A percentile compares a stretch with the other conserved stretches of the same genome.
These are phyloP conservation scores for Leptinotarsa undecemlineata DNA, from an alignment of 1,140 invertebrate genomes.

Conservation along the genomic window DNA sequence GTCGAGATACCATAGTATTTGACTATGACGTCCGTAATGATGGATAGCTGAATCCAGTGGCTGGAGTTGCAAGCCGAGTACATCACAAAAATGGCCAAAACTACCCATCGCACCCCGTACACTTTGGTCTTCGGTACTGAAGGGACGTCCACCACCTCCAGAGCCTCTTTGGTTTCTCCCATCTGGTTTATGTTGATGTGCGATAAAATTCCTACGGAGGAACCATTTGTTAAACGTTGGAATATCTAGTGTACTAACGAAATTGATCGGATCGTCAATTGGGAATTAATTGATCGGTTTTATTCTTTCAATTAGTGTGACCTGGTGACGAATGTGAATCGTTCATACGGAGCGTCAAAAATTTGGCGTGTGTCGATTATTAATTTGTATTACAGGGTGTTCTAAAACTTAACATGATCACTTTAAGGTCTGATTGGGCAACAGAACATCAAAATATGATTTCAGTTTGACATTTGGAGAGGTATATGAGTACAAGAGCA, in stretches of 20 bases:
- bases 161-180: background rate
- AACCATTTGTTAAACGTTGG: background rate
- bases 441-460: too few relatives aligned
- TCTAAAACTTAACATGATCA: too few relatives aligned
- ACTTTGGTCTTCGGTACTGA: conserved; percentile 64
- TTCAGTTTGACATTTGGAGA: too few relatives aligned
- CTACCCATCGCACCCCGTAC: conserved; percentile 82
- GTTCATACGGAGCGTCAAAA: too few relatives aligned
- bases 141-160: background rate
- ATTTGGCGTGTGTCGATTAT: too few relatives aligned
- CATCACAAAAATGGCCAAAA: conserved; percentile 83
- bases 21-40: conserved; percentile 77
- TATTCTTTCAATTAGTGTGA: background rate
- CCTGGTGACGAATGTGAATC: background rate
- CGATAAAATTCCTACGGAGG: background rate
- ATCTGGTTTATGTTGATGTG: background rate
- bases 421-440: too few relatives aligned
- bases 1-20: conserved; percentile 76
- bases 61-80: conserved; percentile 90
- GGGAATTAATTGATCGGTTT: background rate
- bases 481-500: too few relatives aligned
- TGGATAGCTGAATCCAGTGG: conserved; percentile 91
- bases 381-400: too few relatives aligned
- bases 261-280: background rate
- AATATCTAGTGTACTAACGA: background rate